These are phyloP conservation scores for Phyllostomus hastatus DNA, from an alignment of 2,113 vertebrate genomes.

Conservation along the genomic window DNA sequence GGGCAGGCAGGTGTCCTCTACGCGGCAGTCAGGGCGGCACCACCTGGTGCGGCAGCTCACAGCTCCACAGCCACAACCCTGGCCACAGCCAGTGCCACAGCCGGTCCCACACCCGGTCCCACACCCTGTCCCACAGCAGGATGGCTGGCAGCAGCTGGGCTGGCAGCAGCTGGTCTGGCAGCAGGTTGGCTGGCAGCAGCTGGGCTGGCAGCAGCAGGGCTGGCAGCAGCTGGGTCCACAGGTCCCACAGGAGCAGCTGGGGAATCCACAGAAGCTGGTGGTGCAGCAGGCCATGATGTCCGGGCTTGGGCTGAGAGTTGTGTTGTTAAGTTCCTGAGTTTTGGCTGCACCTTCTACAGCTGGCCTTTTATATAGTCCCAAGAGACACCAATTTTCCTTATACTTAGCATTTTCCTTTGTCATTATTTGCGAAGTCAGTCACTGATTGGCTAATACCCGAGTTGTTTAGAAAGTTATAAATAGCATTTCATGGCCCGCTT, in stretches of 20 bases:
- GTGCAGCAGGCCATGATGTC: conserved; percentile 62
- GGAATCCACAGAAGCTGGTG: conserved; percentile 67
- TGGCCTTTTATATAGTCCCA: conserved; percentile 55
- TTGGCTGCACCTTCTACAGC: background rate
- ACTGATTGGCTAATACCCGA: conserved; percentile 51
- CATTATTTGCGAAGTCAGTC: background rate
- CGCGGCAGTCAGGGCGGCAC: conserved; percentile 67
- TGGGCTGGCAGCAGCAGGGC: background rate
- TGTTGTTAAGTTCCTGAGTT: conserved; percentile 27
- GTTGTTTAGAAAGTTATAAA: conserved; percentile 64
- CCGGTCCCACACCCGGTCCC: background rate
- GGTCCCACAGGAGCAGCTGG: conserved; percentile 28
- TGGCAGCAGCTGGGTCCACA: conserved; percentile 49
- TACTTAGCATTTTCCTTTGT: conserved; percentile 42
- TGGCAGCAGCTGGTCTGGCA: conserved; percentile 14
- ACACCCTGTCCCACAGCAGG: background rate
- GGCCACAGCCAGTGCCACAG: background rate
- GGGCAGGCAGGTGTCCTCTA: conserved; percentile 67
- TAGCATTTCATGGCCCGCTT: conserved; percentile 39
- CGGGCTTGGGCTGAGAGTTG: background rate
- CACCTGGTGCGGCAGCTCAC: conserved; percentile 60
- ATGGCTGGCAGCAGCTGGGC: background rate
- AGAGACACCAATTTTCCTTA: background rate
- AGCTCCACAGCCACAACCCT: background rate
- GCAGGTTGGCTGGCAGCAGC: background rate